phyloP scores from a whole-genome alignment of 2,113 vertebrate genomes.

The Ardeotis arabs region DNA sequence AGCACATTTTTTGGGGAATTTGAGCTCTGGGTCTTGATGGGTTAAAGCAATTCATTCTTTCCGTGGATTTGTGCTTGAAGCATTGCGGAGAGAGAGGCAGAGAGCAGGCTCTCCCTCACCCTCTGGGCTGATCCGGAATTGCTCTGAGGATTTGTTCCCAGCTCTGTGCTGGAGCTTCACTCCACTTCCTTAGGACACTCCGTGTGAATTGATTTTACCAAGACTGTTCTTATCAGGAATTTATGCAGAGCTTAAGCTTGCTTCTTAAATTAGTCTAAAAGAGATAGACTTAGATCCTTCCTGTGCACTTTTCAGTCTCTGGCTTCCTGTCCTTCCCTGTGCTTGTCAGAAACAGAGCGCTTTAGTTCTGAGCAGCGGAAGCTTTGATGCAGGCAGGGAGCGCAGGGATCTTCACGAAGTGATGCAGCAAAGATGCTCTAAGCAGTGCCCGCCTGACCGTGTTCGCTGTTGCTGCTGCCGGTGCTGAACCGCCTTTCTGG shows the following conservation, averaged over 20 bases:
- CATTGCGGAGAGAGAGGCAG: background rate
- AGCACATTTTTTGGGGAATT: conserved; percentile 25
- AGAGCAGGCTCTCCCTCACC: conserved; percentile 60
- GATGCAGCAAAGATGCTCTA: background rate
- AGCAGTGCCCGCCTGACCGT: background rate
- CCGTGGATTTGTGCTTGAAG: conserved; percentile 29
- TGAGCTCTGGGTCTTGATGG: conserved; percentile 32
- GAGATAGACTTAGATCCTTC: conserved; percentile 12
- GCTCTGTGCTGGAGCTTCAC: background rate
- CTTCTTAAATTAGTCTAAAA: background rate
- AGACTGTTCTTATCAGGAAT: background rate
- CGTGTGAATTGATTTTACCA: background rate
- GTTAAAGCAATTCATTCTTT: conserved; percentile 22
- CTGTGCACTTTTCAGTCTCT: background rate
- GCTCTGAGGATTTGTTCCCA: conserved; percentile 26
- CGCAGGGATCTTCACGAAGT: background rate
- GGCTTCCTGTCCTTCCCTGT: background rate
- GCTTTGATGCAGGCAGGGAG: background rate
- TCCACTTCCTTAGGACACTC: background rate
- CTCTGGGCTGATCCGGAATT: conserved; percentile 7
- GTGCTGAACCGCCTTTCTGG: background rate
- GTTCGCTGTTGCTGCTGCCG: background rate
- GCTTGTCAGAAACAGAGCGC: background rate
- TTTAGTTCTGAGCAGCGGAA: background rate
- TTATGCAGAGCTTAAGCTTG: background rate